These are phyloP conservation scores for Aphidius ervi DNA, from an alignment of 1,140 invertebrate species.

Conservation along the genomic window DNA sequence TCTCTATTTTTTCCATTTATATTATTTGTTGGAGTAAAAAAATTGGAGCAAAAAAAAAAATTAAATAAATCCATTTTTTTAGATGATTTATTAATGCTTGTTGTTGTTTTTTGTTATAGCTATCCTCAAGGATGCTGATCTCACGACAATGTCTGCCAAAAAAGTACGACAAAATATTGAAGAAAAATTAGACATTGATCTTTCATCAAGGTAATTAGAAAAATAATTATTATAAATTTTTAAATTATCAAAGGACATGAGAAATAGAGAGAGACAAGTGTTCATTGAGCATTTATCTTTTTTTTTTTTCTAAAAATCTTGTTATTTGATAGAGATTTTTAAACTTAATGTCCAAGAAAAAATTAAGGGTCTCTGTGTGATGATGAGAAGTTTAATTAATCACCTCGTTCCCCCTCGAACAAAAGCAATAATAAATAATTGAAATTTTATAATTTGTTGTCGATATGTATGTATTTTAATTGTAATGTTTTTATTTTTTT, in stretches of 20 bases:
- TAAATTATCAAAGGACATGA: too few species aligned
- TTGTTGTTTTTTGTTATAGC: conserved; percentile 54
- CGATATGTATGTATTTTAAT: neutral
- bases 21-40: too few species aligned
- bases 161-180: conserved; percentile 87
- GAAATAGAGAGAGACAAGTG: too few species aligned
- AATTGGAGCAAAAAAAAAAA: too few species aligned
- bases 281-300: neutral
- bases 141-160: conserved; percentile 79
- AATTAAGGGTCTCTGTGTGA: conserved; percentile 46
- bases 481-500: conserved; percentile 7
- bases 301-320: too few species aligned
- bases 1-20: too few species aligned
- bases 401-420: conserved; percentile 51
- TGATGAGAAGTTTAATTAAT: conserved; percentile 28
- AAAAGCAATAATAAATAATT: conserved; percentile 17
- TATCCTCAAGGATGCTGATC: conserved; percentile 82
- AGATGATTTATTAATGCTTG: conserved; percentile 9
- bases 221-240: conserved; percentile 1
- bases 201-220: conserved; percentile 59
- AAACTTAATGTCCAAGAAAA: conserved; percentile 38
- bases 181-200: conserved; percentile 72
- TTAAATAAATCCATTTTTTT: conserved; percentile 1
- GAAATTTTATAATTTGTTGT: too few species aligned
- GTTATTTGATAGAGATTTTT: conserved; percentile 11